Percentiles rank a stretch among this genome's conserved stretches.
phyloP scores from a whole-genome alignment of 2,113 vertebrate genomes.

The Holacanthus passer region DNA sequence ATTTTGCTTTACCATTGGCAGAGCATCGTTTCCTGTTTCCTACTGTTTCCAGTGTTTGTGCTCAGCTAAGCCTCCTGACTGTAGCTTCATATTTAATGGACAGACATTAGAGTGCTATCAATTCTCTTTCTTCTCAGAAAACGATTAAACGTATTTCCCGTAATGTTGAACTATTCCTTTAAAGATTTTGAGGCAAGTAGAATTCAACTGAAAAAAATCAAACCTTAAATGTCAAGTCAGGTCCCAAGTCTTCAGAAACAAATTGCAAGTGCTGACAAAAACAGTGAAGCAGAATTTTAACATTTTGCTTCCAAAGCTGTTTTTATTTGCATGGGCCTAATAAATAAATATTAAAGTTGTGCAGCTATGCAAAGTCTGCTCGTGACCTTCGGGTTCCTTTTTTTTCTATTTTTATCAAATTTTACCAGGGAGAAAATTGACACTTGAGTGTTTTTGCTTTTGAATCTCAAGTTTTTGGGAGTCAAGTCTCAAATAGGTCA shows the following conservation, averaged over 20 bases:
- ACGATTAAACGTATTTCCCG: neutral
- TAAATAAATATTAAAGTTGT: neutral
- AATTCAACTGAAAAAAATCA: neutral
- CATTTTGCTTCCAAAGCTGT: neutral
- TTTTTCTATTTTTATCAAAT: neutral
- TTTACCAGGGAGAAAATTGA: neutral
- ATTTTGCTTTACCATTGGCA: neutral
- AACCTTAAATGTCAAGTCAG: neutral
- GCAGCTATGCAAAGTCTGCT: neutral
- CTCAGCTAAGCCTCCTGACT: neutral
- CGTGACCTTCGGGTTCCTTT: neutral
- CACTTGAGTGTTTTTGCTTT: neutral
- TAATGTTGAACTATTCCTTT: neutral
- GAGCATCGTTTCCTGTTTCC: neutral
- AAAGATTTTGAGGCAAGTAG: neutral
- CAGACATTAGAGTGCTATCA: neutral
- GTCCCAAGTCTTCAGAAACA: neutral
- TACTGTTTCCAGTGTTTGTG: neutral
- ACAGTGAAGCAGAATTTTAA: neutral
- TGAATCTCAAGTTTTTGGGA: neutral
- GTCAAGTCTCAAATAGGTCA: neutral
- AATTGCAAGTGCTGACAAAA: neutral
- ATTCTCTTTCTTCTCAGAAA: neutral
- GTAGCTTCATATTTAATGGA: conserved; percentile 8
- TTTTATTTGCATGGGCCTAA: no score